phyloP scores from a whole-genome alignment of 1,140 invertebrate species.

The Drosophila yakuba region DNA sequence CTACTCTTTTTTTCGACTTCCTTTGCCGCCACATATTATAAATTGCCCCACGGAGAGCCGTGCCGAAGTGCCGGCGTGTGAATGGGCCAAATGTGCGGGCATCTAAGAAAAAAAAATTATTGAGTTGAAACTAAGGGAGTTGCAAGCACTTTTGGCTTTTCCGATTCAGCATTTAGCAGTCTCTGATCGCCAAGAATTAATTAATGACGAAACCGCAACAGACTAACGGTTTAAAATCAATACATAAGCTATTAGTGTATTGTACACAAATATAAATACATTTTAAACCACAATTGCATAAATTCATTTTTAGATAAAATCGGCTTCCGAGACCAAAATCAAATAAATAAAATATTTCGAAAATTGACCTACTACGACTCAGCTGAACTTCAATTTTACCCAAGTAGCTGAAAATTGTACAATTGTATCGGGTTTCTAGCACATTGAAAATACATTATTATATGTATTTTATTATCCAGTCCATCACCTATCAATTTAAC shows the following conservation, averaged over 20 bases:
- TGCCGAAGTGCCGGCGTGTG: slow-evolving; percentile 73
- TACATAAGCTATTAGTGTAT: neutral
- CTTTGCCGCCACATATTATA: slow-evolving; percentile 66
- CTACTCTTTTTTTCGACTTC: slow-evolving; percentile 27
- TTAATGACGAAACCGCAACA: neutral
- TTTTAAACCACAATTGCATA: neutral
- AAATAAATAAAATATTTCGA: too few relatives aligned
- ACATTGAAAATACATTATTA: neutral
- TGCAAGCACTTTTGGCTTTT: slow-evolving; percentile 3
- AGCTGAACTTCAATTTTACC: too few relatives aligned
- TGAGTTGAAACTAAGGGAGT: slow-evolving; percentile 16
- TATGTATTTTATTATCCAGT: neutral
- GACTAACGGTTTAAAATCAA: neutral
- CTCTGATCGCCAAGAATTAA: neutral
- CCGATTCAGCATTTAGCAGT: neutral
- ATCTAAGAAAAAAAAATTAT: slow-evolving; percentile 51
- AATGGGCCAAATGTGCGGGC: slow-evolving; percentile 59
- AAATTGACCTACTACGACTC: too few relatives aligned
- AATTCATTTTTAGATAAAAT: too few relatives aligned
- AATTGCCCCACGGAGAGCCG: slow-evolving; percentile 68
- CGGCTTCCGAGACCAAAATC: too few relatives aligned
- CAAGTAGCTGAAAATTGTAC: neutral
- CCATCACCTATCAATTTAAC: neutral
- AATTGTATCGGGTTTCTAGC: too few relatives aligned
- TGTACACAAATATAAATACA: neutral